Evolutionary conservation across 2,113 vertebrate species (phyloP).

Genomic region (Strix uralensis): DNA sequence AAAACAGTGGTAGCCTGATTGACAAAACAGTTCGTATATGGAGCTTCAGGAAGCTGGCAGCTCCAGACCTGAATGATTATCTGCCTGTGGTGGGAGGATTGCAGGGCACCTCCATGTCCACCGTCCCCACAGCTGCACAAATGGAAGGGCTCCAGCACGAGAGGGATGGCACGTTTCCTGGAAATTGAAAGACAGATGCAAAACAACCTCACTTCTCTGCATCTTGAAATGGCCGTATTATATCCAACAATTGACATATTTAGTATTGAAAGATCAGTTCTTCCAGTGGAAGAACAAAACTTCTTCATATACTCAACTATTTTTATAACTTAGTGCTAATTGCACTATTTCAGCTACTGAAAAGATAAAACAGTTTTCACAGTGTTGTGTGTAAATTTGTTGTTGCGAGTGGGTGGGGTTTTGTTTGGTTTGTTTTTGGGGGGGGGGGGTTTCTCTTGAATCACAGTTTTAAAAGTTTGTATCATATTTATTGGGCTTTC

Average conservation of each 20-base stretch:
- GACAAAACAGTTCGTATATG: fast-evolving
- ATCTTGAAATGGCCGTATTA: too few species aligned
- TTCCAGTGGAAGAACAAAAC: neutral
- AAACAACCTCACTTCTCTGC: fast-evolving
- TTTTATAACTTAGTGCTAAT: neutral
- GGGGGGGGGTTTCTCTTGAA: neutral
- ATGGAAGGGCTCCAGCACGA: too few species aligned
- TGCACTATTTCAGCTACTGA: neutral
- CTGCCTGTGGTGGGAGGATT: too few species aligned
- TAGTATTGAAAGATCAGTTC: neutral
- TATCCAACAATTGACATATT: neutral
- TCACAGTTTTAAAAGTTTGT: neutral
- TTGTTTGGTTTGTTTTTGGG: fast-evolving
- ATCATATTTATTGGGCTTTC: neutral
- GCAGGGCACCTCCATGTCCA: fast-evolving
- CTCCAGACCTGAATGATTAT: neutral
- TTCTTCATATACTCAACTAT: neutral
- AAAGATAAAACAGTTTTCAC: neutral
- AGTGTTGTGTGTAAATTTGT: neutral
- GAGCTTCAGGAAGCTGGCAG: neutral
- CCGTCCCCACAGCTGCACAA: neutral
- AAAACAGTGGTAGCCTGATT: neutral
- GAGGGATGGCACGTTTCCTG: neutral
- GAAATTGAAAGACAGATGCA: neutral
- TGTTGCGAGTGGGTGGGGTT: neutral